Evolutionary conservation across 30 jellyfish, hydroid and myxozoan species (phyloP), one percentile per base, ranked within the genome.

Genomic region (Chrysaora quinquecirrha): DNA sequence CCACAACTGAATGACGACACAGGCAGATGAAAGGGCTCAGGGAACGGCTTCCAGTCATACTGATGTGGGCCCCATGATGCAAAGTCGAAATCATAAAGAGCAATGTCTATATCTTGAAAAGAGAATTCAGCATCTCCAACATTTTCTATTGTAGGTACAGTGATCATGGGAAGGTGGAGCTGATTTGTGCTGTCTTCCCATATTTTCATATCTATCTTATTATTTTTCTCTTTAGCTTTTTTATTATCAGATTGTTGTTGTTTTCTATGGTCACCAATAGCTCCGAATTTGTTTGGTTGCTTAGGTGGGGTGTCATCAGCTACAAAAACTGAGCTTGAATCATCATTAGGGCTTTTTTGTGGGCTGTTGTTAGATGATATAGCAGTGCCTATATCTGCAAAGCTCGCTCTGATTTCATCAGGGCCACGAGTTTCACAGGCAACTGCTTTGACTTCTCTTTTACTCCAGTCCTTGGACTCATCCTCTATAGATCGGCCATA

Each of bases 181-280:
- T 82, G 85, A 72, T 11, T 81, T 60, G 21, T 64, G 52, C 50
- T 30, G 64, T 78, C 90, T 47, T 80, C 90, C 90, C 90, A 80
- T 1, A 80, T 64, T 54, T 80, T 80, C 76, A 66, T 31, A 50
- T 80, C 90, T 7, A 30, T 52, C 3, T 52, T 52, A 49, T 79
- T 63, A 0, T 33, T 18, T 0, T 71, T 50, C 23, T 61, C 73
- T 48, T 33, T 46, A 28, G 68, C 48, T 46, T 56, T 78, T 54
- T 76, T 90, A 0, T 43, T 35, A 43, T 34, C 90, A 2, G 34
- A 60, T 29, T 67, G 62, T 22, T 56, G 70, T 30, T 38, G 82
- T 54, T 91, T 91, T 29, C 98, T 73, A 33, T 73, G 98, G 47
- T 91, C 98, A 60, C 98, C 98, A 31, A 91, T 91, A 7, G 95